Evolutionary conservation across 2,888 invertebrate species (phyloP).

Genomic region (Sinhomidia bicolor): DNA sequence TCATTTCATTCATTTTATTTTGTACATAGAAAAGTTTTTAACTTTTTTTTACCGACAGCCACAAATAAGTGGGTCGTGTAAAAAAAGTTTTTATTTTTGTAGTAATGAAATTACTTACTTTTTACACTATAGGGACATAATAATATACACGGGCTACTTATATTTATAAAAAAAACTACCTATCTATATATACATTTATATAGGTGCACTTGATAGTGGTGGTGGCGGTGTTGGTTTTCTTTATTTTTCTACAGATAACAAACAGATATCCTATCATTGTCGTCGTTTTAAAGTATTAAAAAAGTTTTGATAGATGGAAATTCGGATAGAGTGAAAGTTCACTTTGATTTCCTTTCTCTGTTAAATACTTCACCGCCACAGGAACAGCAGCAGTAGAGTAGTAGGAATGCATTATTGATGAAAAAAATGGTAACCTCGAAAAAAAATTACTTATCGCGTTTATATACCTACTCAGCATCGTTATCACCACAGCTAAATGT

Average conservation of each 20-base stretch:
- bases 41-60: conserved; percentile 21
- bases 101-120: conserved; percentile 40
- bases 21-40: conserved; percentile 53
- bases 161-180: no score
- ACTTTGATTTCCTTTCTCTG: no score
- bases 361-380: no score
- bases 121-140: neutral
- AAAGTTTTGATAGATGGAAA: neutral
- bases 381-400: no score
- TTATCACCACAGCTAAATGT: no score
- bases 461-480: no score
- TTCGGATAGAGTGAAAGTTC: conserved; percentile 3
- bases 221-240: neutral
- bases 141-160: neutral
- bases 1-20: conserved; percentile 58
- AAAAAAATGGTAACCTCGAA: no score
- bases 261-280: neutral
- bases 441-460: no score
- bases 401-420: no score
- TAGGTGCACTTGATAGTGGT: neutral
- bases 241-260: conserved; percentile 3
- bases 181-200: neutral
- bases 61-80: conserved; percentile 53
- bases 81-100: conserved; percentile 51
- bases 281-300: neutral